These are phyloP conservation scores for Poecilia latipinna DNA, from an alignment of 2,113 vertebrate genomes.

Conservation along the genomic window DNA sequence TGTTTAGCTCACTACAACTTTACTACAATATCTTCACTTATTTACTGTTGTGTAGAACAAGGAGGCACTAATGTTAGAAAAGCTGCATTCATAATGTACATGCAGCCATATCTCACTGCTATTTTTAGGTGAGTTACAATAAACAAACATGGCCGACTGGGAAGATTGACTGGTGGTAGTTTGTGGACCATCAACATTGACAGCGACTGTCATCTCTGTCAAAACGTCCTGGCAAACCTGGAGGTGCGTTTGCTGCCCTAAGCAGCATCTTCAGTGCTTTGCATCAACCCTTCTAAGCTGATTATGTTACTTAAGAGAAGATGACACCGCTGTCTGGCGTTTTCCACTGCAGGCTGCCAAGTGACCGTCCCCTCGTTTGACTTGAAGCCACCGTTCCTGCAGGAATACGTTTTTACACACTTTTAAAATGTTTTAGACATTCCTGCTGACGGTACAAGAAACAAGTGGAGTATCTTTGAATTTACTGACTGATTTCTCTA, in stretches of 20 bases:
- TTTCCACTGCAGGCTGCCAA: conserved; percentile 63
- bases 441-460: background rate
- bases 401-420: background rate
- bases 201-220: background rate
- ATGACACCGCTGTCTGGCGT: conserved; percentile 62
- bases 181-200: too few relatives aligned
- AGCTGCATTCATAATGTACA: background rate
- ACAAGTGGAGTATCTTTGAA: conserved; percentile 18
- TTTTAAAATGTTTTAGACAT: background rate
- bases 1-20: too few relatives aligned
- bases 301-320: conserved; percentile 76
- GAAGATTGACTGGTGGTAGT: too few relatives aligned
- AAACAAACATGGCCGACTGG: too few relatives aligned
- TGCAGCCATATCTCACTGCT: background rate
- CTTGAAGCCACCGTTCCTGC: conserved; percentile 5
- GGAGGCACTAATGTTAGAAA: background rate
- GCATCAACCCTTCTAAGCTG: conserved; percentile 63
- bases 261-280: conserved; percentile 46
- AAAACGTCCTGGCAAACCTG: conserved; percentile 19
- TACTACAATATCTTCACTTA: too few relatives aligned
- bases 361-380: conserved; percentile 12
- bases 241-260: conserved; percentile 1
- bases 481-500: conserved; percentile 27
- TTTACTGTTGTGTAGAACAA: background rate
- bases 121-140: too few relatives aligned